These are phyloP conservation scores for Synanthedon andrenaeformis DNA, from an alignment of 2,888 invertebrate species.

Conservation along the genomic window DNA sequence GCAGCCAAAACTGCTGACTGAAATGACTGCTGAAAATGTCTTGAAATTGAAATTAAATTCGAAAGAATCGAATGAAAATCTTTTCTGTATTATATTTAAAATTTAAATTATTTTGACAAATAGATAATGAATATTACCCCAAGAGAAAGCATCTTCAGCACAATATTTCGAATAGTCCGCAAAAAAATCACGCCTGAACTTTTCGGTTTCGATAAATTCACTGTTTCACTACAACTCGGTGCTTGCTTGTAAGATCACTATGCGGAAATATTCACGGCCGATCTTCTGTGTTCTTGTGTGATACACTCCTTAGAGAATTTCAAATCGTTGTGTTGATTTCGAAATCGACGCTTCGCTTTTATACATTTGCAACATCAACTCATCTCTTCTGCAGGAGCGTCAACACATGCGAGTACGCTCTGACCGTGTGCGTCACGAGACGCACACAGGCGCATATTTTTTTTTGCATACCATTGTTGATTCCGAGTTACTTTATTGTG, in stretches of 20 bases:
- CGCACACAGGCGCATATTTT: conserved; percentile 32
- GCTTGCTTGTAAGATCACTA: conserved; percentile 28
- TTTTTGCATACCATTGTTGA: conserved; percentile 48
- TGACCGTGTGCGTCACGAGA: conserved; percentile 21
- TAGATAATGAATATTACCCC: conserved; percentile 25
- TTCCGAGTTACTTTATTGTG: conserved; percentile 42
- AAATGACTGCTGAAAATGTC: no score
- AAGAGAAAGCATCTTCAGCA: conserved; percentile 42
- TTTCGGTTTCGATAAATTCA: conserved; percentile 35
- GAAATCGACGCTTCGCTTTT: conserved; percentile 64
- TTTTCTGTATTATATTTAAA: background rate
- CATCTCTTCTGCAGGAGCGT: conserved; percentile 43
- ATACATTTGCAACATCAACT: conserved; percentile 65
- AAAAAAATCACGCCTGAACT: conserved; percentile 14
- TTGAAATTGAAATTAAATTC: no score
- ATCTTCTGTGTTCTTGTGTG: conserved; percentile 35
- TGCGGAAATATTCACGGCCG: conserved; percentile 53
- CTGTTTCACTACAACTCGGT: conserved; percentile 27
- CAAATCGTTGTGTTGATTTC: conserved; percentile 68
- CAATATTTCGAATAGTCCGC: conserved; percentile 25
- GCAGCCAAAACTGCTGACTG: no score
- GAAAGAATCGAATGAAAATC: no score
- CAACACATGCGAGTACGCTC: conserved; percentile 16
- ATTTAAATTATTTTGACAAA: conserved; percentile 5
- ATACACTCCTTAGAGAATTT: conserved; percentile 56